Base-by-base conservation (phyloP, 2,888 invertebrate species). In the Cephus pulcher region DNA sequence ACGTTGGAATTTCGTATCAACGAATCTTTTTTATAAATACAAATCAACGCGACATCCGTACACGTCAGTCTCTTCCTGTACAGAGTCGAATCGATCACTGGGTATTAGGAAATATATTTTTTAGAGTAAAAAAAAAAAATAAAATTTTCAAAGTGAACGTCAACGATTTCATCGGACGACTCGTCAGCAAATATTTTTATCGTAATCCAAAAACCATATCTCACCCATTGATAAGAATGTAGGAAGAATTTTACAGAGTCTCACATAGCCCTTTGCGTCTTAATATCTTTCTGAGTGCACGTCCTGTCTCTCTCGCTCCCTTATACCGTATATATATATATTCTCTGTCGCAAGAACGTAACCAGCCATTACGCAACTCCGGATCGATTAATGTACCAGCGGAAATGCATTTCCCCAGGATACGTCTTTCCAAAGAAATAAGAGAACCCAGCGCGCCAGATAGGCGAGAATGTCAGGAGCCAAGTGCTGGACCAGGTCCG, bases 401-500 rank as follows among this genome's bases (percentile, higher is more conserved):
- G 76, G 76, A 76, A 74, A 76, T 34, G 34, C 34, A 76, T 73
- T 76, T 76, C 76, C 73, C 33, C 76, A 73, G 76, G 73, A 76
- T 76, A 76, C 73, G 76, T 23, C 34, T 11, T n/a, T 30, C 12
- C 6, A 34, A 71, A 35, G 32, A 4, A 71, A 34, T 12, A 56
- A 68, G 23, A 75, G 15, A 75, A 56, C 11, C 12, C 0, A 1
- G 0, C 71, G 71, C 71, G 33, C 71, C 32, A 11, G 71, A 9
- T 71, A 2, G 30, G 71, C 75, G 75, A 75, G 56, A 75, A 23
- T n/a, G 34, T 74, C 75, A 23, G 56, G 56, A 56, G 56, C 23
- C 40, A 40, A 4, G 40, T 40, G 40, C 15, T 2, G 15, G 56
- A 23, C 9, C 2, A 23, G 2, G 56, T 23, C 56, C 23, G 9